These are phyloP conservation scores for Dilophus febrilis DNA, from an alignment of 2,888 invertebrate species.

Conservation along the genomic window DNA sequence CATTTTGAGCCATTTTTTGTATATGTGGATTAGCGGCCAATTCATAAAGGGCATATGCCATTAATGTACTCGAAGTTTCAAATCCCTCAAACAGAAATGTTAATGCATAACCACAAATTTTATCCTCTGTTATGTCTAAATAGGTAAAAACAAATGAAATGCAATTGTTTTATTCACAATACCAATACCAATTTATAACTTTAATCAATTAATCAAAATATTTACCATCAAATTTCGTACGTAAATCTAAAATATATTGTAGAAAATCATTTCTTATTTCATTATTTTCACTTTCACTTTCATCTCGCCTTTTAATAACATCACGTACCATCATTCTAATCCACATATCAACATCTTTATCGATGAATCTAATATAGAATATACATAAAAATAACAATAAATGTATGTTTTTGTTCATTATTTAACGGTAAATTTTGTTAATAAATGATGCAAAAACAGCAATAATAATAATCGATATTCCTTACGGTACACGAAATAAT, in stretches of 20 bases:
- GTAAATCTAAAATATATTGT: neutral
- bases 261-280: neutral
- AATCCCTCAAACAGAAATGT: constrained; percentile 36
- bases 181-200: too few species aligned
- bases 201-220: too few species aligned
- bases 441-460: too few species aligned
- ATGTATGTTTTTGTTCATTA: too few species aligned
- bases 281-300: neutral
- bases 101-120: constrained; percentile 35
- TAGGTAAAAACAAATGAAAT: neutral
- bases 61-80: constrained; percentile 34
- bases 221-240: neutral
- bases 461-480: too few species aligned
- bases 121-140: constrained; percentile 23
- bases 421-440: too few species aligned
- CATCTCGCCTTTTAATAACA: neutral
- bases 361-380: neutral
- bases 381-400: neutral
- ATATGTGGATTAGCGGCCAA: constrained; percentile 30
- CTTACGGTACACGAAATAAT: too few species aligned
- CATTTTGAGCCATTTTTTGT: constrained; percentile 28
- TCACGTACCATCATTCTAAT: neutral
- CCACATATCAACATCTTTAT: neutral
- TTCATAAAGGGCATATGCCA: constrained; percentile 32
- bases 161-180: neutral